These are phyloP conservation scores for Hoplodrina ambigua DNA, from an alignment of 2,888 invertebrate species.

Conservation along the genomic window DNA sequence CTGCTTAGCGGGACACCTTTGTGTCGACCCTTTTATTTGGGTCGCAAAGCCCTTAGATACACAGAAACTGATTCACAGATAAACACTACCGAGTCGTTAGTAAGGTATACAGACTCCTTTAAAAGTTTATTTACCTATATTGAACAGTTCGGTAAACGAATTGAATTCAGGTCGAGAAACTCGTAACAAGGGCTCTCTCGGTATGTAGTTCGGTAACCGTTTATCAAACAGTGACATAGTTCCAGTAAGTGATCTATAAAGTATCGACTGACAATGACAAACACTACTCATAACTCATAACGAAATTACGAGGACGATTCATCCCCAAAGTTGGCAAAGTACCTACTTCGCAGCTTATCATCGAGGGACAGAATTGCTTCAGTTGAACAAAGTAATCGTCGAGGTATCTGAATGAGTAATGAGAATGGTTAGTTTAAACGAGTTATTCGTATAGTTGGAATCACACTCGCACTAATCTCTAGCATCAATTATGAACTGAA, in stretches of 20 bases:
- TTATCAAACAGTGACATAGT: conserved; percentile 48
- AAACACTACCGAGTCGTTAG: conserved; percentile 77
- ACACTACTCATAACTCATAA: conserved; percentile 71
- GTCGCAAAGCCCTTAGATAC: conserved; percentile 79
- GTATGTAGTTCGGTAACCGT: conserved; percentile 15
- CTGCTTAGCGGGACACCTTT: conserved; percentile 88
- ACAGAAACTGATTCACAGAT: conserved; percentile 82
- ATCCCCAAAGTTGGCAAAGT: conserved; percentile 75
- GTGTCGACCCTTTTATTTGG: conserved; percentile 83
- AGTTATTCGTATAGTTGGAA: conserved; percentile 78
- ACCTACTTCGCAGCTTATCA: conserved; percentile 74
- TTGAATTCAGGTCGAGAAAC: conserved; percentile 39
- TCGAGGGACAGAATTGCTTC: conserved; percentile 76
- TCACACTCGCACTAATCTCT: conserved; percentile 77
- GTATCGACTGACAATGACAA: conserved; percentile 65
- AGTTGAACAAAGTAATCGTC: conserved; percentile 79
- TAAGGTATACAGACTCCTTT: conserved; percentile 69
- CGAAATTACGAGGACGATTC: conserved; percentile 78
- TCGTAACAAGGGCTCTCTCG: conserved; percentile 12
- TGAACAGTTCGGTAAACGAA: conserved; percentile 26
- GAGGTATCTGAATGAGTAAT: conserved; percentile 80
- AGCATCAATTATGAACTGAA: conserved; percentile 80
- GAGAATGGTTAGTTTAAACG: conserved; percentile 75
- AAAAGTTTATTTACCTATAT: conserved; percentile 47
- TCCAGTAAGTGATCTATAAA: conserved; percentile 47